Conservation (phyloP, 2,888 invertebrate genomes). For the Beris morrisii region DNA sequence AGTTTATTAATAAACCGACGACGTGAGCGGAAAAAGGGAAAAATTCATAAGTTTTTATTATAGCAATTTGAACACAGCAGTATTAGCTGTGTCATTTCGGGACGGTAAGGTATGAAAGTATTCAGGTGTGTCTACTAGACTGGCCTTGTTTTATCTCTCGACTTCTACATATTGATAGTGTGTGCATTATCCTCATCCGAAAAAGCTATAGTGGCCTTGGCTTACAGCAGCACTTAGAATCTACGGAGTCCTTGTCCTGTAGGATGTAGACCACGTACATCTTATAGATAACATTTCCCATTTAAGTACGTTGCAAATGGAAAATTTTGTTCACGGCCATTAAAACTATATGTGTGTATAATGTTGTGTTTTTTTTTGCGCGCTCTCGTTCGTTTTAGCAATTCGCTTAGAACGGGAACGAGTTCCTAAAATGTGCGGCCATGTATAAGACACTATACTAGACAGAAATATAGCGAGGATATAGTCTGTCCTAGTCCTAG, state of each 20-base stretch:
- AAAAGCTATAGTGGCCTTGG: too few species aligned
- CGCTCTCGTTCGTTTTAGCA: conserved; percentile 2
- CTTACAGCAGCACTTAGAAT: too few species aligned
- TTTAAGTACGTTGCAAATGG: conserved; percentile 28
- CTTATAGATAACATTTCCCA: conserved; percentile 21
- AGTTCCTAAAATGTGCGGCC: conserved; percentile 24
- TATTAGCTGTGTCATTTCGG: too few species aligned
- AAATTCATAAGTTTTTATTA: too few species aligned
- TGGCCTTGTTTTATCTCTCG: conserved; percentile 24
- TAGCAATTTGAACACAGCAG: too few species aligned
- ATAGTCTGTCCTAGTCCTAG: conserved; percentile 8
- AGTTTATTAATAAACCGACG: too few species aligned
- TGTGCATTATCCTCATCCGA: too few species aligned
- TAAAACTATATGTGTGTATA: conserved; percentile 7
- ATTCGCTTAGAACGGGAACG: conserved; percentile 10
- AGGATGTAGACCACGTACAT: too few species aligned
- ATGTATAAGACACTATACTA: conserved; percentile 3
- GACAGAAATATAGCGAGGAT: not conserved
- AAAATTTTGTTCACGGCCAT: conserved; percentile 33
- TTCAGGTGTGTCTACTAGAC: conserved; percentile 22
- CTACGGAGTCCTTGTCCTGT: too few species aligned
- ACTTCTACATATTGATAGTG: not conserved
- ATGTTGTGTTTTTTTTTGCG: conserved; percentile 13
- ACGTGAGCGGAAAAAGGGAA: too few species aligned
- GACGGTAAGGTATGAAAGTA: too few species aligned